Evolutionary conservation across 2,888 invertebrate species (phyloP).

Genomic region (Parnassius orleans): DNA sequence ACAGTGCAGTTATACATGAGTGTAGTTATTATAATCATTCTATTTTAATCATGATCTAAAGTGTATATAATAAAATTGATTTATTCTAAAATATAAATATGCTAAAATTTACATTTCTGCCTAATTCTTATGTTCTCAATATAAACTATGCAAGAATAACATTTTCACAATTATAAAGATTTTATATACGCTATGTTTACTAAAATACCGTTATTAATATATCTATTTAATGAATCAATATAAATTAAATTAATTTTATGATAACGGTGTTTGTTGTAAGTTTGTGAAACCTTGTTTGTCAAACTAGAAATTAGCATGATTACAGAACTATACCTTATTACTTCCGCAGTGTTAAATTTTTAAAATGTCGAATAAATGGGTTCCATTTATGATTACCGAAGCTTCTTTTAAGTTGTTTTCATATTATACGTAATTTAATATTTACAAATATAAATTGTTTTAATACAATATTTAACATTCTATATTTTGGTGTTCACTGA

Average conservation of each 20-base stretch:
- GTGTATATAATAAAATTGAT: slow-evolving; percentile 3
- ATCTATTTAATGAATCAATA: no score
- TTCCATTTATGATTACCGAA: background rate
- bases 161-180: no score
- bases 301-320: no score
- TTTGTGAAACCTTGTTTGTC: no score
- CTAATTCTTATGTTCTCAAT: background rate
- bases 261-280: no score
- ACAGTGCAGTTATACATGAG: slow-evolving; percentile 45
- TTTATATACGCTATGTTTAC: no score
- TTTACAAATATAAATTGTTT: background rate
- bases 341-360: background rate
- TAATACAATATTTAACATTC: slow-evolving; percentile 8
- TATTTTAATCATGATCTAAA: slow-evolving; percentile 14
- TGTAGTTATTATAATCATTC: slow-evolving; percentile 25
- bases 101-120: slow-evolving; percentile 7
- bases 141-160: no score
- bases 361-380: background rate
- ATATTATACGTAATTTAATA: background rate
- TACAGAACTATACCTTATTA: background rate
- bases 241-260: no score
- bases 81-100: slow-evolving; percentile 1
- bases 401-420: background rate
- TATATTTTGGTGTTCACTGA: slow-evolving; percentile 25
- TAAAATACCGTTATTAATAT: no score